Conservation (phyloP, 1,140 invertebrate species). For the Panagrolaimus sp. region DNA sequence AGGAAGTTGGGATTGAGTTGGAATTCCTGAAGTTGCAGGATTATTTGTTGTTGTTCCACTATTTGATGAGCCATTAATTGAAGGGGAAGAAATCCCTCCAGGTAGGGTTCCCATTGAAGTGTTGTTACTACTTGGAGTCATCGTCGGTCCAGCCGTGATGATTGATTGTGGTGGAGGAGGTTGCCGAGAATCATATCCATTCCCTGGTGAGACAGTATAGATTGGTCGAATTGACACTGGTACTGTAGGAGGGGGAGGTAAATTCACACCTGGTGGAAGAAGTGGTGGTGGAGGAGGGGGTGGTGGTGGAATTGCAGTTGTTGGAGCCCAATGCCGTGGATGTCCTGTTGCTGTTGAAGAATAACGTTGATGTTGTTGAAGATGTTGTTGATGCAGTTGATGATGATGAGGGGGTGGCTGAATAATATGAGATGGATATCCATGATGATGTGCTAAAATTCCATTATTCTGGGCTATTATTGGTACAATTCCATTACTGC, state of each 20-base stretch:
- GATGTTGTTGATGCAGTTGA: constrained; percentile 11
- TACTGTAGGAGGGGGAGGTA: too few species aligned
- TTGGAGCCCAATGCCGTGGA: constrained; percentile 6
- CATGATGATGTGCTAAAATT: not conserved
- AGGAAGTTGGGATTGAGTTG: constrained; percentile 27
- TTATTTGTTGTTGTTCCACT: constrained; percentile 9
- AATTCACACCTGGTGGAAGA: constrained; percentile 24
- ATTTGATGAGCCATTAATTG: not conserved
- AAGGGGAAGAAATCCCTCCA: constrained; percentile 17
- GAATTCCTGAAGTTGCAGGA: constrained; percentile 34
- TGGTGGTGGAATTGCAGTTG: constrained; percentile 2
- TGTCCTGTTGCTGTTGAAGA: too few species aligned
- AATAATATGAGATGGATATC: not conserved
- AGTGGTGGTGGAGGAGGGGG: too few species aligned
- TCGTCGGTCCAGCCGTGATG: constrained; percentile 18
- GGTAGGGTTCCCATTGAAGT: not conserved
- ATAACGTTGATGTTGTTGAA: not conserved
- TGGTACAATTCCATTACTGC: constrained; percentile 19
- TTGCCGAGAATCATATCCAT: not conserved
- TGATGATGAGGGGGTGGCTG: not conserved
- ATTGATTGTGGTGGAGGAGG: not conserved
- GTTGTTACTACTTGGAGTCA: too few species aligned
- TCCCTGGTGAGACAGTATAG: constrained; percentile 16
- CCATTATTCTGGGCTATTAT: constrained; percentile 8
- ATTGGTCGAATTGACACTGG: not conserved